Base-by-base conservation (phyloP, 1,140 invertebrate genomes). In the Gonioctena quinquepunctata region DNA sequence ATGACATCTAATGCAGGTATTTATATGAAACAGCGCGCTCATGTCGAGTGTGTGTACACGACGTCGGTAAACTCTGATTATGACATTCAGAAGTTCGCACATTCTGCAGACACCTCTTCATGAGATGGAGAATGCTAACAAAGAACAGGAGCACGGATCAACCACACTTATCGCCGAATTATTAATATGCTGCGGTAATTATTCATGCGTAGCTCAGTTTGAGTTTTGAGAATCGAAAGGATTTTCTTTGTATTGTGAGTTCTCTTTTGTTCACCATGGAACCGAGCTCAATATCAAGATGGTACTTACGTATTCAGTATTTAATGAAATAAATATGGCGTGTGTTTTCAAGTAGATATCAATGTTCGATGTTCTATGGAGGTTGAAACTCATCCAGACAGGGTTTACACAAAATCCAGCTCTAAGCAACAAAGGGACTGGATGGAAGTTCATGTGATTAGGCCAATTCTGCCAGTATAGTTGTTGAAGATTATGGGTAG, bases 1-100 rank as follows among this genome's bases (percentile, higher is more conserved):
- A 73, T 50, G 68, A 72, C 61, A 63, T 70, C 62, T 68, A 74
- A 74, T 71, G 64, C 72, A 74, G 72, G 69, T 74, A 74, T 71
- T 71, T 68, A 74, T 69, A 74, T 74, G 67, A 74, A 74, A 71
- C 69, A 71, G 56, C 48, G 19, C 56, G 57, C 69, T 68, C 67
- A 28, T 68, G 59, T 64, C 18, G 52, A 68, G 52, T 64, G 57
- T 70, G 71, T 73, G 64, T 66, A 70, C 68, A 52, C 68, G 68
- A 33, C 50, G 25, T 59, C 33, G 49, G 42, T 42, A 42, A 13
- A 25, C 42, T 26, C 61, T 74, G 72, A 48, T 68, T 68, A 57
- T 74, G 72, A 73, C 72, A 42, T 42, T 42, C 16, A 13, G 33
- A 4, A n/a, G 56, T 66, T 70, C 54, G 70, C 71, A 68, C 71